These are phyloP conservation scores for Amiota minor DNA, from an alignment of 2,888 invertebrate genomes.

Conservation along the genomic window DNA sequence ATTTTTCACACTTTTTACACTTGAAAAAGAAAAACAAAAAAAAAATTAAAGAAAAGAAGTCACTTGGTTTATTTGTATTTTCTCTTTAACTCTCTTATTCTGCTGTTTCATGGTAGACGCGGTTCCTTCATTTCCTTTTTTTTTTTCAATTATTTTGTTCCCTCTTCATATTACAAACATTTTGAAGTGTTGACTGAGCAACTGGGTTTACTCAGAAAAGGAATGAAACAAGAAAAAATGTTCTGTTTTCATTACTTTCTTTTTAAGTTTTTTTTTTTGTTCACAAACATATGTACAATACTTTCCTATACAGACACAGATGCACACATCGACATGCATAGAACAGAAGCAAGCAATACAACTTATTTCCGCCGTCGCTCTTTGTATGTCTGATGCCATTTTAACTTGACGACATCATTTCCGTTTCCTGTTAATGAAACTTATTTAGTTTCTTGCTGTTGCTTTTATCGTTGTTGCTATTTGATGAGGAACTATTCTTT, in stretches of 20 bases:
- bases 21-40: not conserved
- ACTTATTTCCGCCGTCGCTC: not conserved
- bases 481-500: not conserved
- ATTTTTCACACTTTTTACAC: not conserved
- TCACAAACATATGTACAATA: not conserved
- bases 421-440: slow-evolving; percentile 13
- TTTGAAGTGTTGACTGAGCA: too few relatives aligned
- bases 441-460: slow-evolving; percentile 12
- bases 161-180: too few relatives aligned
- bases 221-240: not conserved
- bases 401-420: not conserved
- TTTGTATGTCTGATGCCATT: slow-evolving; percentile 5
- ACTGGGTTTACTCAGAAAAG: not conserved
- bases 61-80: slow-evolving; percentile 14
- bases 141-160: not conserved
- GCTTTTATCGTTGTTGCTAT: not conserved
- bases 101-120: not conserved
- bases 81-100: not conserved
- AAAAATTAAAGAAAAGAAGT: slow-evolving; percentile 19
- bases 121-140: not conserved
- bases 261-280: not conserved
- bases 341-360: not conserved
- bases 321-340: not conserved
- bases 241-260: not conserved
- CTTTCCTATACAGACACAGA: not conserved